Evolutionary conservation across 2,888 invertebrate species (phyloP).

Genomic region (Drosophila sordidula): DNA sequence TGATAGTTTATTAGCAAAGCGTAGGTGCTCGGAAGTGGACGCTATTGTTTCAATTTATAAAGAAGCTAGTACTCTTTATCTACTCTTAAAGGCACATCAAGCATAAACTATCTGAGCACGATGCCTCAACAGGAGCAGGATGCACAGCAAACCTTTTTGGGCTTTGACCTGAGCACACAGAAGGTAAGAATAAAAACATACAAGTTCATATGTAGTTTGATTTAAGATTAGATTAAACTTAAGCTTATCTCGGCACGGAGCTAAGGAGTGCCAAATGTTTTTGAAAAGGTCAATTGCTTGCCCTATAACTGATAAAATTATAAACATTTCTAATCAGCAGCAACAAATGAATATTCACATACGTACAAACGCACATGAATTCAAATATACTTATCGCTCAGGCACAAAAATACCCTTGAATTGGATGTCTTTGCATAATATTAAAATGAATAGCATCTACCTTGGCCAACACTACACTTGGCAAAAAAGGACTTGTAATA

Average conservation of each 20-base stretch:
- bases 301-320: not conserved
- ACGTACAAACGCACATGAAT: not conserved
- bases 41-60: not conserved
- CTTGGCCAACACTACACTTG: not conserved
- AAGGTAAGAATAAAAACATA: constrained; percentile 86
- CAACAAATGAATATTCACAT: constrained; percentile 3
- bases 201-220: not conserved
- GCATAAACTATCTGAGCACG: not conserved
- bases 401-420: not conserved
- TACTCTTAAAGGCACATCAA: not conserved
- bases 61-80: not conserved
- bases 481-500: not conserved
- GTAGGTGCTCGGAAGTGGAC: constrained; percentile 18
- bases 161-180: constrained; percentile 95
- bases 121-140: constrained; percentile 55
- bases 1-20: constrained; percentile 23
- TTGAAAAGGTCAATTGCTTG: constrained; percentile 45
- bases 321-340: constrained; percentile 36
- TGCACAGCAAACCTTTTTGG: constrained; percentile 88
- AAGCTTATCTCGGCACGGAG: not conserved
- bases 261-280: constrained; percentile 20
- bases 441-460: not conserved
- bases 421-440: too few species aligned
- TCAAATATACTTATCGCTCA: constrained; percentile 23
- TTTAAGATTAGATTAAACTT: too few species aligned